A percentile compares a stretch with the other conserved stretches of the same genome.
These are phyloP conservation scores for Catharus bicknelli DNA, from an alignment of 2,113 vertebrate species.

Conservation along the genomic window DNA sequence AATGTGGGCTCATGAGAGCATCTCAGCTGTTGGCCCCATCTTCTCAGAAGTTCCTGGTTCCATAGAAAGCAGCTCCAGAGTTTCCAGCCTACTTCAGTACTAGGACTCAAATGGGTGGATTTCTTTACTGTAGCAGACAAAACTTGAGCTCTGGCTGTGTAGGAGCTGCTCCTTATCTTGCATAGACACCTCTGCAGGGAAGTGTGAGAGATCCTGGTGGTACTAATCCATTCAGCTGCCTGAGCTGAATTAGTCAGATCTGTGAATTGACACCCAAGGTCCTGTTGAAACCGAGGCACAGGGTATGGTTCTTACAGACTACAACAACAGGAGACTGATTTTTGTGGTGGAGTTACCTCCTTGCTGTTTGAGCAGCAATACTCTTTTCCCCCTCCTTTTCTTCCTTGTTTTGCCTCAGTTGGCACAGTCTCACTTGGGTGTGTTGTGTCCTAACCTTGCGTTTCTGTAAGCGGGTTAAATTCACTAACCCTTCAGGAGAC, in stretches of 20 bases:
- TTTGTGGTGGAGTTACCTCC: neutral
- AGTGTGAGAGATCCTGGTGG: neutral
- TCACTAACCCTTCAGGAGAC: neutral
- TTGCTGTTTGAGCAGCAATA: neutral
- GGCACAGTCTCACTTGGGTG: rapidly evolving
- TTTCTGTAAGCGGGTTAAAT: neutral
- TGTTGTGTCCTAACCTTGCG: neutral
- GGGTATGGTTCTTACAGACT: neutral
- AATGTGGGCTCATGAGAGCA: neutral
- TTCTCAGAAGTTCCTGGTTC: neutral
- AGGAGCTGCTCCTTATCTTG: neutral
- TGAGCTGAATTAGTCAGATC: neutral
- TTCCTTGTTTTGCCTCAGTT: neutral
- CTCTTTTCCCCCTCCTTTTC: neutral
- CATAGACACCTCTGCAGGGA: neutral
- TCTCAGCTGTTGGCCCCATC: neutral
- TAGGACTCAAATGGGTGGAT: neutral
- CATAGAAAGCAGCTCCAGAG: neutral
- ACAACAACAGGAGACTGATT: neutral
- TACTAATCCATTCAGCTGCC: neutral
- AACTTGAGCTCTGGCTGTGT: neutral
- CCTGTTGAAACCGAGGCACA: neutral
- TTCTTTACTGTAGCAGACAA: neutral
- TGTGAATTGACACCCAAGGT: neutral
- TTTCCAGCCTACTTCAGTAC: neutral